Evolutionary conservation across 2,797 vertebrate species (phyloP).

Genomic region (Pipistrellus kuhlii): DNA sequence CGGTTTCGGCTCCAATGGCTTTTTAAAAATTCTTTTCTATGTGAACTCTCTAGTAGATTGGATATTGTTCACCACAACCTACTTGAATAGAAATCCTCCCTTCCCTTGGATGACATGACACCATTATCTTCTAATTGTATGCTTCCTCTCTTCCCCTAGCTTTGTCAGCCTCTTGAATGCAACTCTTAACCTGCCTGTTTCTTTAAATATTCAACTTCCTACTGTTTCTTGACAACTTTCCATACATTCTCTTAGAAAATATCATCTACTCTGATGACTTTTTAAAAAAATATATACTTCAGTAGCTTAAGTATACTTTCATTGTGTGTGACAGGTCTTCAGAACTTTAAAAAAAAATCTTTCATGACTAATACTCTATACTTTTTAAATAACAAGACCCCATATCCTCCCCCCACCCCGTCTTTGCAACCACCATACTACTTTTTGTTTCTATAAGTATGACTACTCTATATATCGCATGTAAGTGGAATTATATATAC

Average conservation of each 20-base stretch:
- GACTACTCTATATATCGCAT: neutral
- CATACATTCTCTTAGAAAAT: neutral
- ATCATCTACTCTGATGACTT: neutral
- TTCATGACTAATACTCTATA: neutral
- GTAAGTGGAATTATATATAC: neutral
- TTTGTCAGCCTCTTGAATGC: neutral
- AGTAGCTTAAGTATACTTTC: neutral
- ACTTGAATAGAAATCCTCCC: neutral
- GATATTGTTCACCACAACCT: neutral
- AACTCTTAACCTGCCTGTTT: neutral
- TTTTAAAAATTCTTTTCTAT: conserved; percentile 35
- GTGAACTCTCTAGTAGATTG: neutral
- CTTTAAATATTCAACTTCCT: neutral
- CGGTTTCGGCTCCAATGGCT: neutral
- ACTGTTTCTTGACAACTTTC: neutral
- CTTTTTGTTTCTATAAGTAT: conserved; percentile 26
- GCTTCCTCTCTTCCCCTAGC: neutral
- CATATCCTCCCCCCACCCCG: neutral
- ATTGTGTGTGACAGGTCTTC: neutral
- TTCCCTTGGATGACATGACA: conserved; percentile 23
- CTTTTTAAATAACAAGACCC: neutral
- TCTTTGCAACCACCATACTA: neutral
- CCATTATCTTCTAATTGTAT: conserved; percentile 3
- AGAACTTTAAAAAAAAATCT: neutral
- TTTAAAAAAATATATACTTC: neutral